Conservation (phyloP, 2,113 vertebrate genomes). For the Tangachromis dhanisi region DNA sequence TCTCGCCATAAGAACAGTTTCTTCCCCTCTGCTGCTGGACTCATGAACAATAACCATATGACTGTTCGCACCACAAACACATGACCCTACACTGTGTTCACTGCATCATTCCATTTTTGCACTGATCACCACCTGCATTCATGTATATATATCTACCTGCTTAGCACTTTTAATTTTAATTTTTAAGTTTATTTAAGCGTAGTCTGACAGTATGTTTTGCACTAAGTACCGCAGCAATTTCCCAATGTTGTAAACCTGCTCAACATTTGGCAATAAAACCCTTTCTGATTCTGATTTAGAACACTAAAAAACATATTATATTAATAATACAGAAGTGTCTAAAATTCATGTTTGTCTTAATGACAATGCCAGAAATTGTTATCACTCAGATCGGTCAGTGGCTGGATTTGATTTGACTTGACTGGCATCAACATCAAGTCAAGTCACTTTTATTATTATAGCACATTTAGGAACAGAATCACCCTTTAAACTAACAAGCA, state of each 20-base stretch:
- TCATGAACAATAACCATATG: not conserved
- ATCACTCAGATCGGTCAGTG: not conserved
- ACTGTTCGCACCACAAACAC: fast-evolving
- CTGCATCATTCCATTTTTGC: not conserved
- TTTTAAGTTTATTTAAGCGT: not conserved
- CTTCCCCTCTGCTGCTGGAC: not conserved
- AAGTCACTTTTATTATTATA: not conserved
- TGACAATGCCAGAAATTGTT: not conserved
- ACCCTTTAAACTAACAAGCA: not conserved
- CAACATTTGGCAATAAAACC: not conserved
- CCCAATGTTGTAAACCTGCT: not conserved
- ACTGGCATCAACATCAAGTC: not conserved
- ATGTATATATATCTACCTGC: not conserved
- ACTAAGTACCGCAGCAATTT: fast-evolving
- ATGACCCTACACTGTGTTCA: not conserved
- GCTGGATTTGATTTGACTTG: not conserved
- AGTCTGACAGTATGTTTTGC: not conserved
- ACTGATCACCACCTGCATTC: not conserved
- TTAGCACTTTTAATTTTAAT: not conserved
- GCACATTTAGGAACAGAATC: not conserved
- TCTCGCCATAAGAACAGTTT: not conserved
- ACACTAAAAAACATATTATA: not conserved
- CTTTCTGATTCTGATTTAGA: not conserved
- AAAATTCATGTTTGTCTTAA: not conserved
- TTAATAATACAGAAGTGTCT: not conserved